These are phyloP conservation scores for Tauraco erythrolophus DNA, from an alignment of 2,113 vertebrate genomes.

Conservation along the genomic window DNA sequence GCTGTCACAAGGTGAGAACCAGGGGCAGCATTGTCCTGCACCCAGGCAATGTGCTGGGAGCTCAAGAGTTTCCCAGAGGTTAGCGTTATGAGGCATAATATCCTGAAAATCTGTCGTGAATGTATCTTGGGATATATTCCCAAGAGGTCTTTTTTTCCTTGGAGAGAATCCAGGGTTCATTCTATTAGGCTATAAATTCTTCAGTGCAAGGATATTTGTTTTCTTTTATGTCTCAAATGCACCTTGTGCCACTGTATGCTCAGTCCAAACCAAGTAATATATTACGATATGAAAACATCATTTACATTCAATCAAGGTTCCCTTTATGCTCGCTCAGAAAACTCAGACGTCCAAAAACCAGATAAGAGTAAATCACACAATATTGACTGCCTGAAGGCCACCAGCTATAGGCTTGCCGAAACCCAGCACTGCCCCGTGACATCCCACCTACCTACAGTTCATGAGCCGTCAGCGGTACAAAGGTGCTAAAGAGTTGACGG, in stretches of 20 bases:
- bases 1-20: neutral
- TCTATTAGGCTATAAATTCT: slow-evolving; percentile 32
- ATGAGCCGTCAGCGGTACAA: neutral
- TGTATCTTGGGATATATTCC: neutral
- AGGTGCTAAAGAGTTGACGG: neutral
- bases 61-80: neutral
- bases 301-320: slow-evolving; percentile 27
- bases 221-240: slow-evolving; percentile 7
- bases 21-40: neutral
- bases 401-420: neutral
- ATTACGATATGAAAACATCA: slow-evolving; percentile 47
- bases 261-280: neutral
- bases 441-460: neutral
- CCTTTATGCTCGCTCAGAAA: neutral
- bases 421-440: fast-evolving
- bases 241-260: neutral
- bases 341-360: neutral
- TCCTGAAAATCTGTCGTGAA: neutral
- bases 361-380: neutral
- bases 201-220: neutral
- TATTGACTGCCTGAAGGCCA: neutral
- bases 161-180: neutral
- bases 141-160: neutral
- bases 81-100: neutral
- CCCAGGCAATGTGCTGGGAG: fast-evolving